These are phyloP conservation scores for Eucidaris tribuloides DNA, from an alignment of 35 echinoderm and acorn worm genomes.

Conservation along the genomic window DNA sequence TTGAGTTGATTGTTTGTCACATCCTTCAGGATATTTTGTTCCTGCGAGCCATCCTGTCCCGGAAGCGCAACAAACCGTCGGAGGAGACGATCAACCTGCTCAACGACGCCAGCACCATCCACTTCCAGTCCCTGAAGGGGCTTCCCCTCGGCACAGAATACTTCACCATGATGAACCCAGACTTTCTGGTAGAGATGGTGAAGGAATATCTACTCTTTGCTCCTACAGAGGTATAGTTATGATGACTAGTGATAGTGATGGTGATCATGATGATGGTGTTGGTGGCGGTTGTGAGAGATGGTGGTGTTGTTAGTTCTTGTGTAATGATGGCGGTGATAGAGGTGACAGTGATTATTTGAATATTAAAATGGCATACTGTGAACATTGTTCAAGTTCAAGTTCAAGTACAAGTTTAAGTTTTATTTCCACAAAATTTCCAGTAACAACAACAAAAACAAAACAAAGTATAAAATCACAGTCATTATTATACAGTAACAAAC, in stretches of 20 bases:
- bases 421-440: too few relatives aligned
- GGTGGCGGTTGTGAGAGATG: not conserved
- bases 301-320: not conserved
- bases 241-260: not conserved
- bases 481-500: too few relatives aligned
- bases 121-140: conserved; percentile 84
- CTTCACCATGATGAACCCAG: conserved; percentile 83
- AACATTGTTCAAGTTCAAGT: too few relatives aligned
- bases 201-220: conserved; percentile 92
- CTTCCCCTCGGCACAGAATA: conserved; percentile 73
- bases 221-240: conserved; percentile 88
- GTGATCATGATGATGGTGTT: not conserved
- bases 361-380: too few relatives aligned
- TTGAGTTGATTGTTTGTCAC: too few relatives aligned
- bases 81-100: conserved; percentile 69
- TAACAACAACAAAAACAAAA: too few relatives aligned
- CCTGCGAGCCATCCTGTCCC: conserved; percentile 71
- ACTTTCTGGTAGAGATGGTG: conserved; percentile 90
- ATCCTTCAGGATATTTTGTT: conserved; percentile 85
- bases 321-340: not conserved
- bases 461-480: too few relatives aligned
- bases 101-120: conserved; percentile 79
- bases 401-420: too few relatives aligned
- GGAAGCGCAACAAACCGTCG: conserved; percentile 65
- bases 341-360: not conserved